Evolutionary conservation across 1,140 invertebrate genomes (phyloP), one percentile per base, ranked within the genome.

Genomic region (Geopemphigus sp.): DNA sequence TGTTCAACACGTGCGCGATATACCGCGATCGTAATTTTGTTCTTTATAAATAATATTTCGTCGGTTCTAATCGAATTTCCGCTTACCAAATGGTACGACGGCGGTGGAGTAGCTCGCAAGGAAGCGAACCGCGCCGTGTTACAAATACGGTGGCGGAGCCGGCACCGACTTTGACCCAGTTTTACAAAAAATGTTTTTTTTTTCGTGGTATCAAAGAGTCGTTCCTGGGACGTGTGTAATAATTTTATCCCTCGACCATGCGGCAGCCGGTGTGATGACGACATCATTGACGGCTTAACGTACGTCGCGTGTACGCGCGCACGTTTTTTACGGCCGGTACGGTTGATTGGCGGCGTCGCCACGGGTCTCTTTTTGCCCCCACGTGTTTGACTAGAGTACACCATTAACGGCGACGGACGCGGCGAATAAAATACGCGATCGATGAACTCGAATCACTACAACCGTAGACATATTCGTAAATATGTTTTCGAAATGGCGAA

Each of bases 61-160:
- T 68, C n/a, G 22, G 50, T 76, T 76, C 57, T 76, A 76, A 76
- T 76, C 73, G 73, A 76, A 59, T 59, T 47, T n/a, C 17, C 74
- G 74, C 74, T 61, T 45, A 47, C 74, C 74, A 63, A 78, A 78
- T 78, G 74, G 14, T 29, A 17, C 56, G 54, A 22, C 32, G n/a
- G 50, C 17, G 47, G 47, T 39, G 39, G 15, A 15, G 15, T 6
- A 8, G 19, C 1, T 11, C 47, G 57, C 15, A 39, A 47, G 22
- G n/a, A 50, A 53, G 39, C 45, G n/a, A 8, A 22, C 10, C n/a
- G 8, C 22, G 22, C 19, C 24, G 11, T 66, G 24, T 2, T 24
- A 0, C n/a, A n/a, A n/a, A n/a, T n/a, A n/a, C n/a, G n/a, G n/a
- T 26, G 22, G 45, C 15, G 50, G 66, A 14, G 45, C 15, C 1